Conservation (phyloP, 1,140 invertebrate genomes). For the Druon quercuslanigerum region DNA sequence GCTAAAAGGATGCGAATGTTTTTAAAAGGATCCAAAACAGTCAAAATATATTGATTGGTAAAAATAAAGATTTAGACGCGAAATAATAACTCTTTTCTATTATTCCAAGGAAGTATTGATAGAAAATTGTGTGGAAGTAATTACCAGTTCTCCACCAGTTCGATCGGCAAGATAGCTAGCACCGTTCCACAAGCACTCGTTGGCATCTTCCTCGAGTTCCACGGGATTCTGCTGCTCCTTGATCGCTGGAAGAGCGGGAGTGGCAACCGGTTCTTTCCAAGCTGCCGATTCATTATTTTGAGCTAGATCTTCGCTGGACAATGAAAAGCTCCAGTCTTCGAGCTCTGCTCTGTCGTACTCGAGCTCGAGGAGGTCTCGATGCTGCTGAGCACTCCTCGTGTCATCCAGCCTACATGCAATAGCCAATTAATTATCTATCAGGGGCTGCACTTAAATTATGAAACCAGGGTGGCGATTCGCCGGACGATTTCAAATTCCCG, state of each 20-base stretch:
- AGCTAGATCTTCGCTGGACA: slow-evolving; percentile 81
- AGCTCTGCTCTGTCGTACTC: slow-evolving; percentile 85
- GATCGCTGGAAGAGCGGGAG: slow-evolving; percentile 82
- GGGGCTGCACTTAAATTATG: no score
- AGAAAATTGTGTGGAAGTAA: not conserved
- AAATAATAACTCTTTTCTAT: no score
- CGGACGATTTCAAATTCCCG: no score
- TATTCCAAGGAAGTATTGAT: no score
- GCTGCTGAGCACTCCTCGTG: slow-evolving; percentile 81
- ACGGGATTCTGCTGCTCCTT: slow-evolving; percentile 83
- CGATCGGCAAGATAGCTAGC: slow-evolving; percentile 78
- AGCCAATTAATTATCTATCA: no score
- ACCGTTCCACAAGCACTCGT: slow-evolving; percentile 84
- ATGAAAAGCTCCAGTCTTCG: slow-evolving; percentile 86
- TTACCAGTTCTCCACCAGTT: slow-evolving; percentile 74
- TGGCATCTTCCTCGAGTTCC: slow-evolving; percentile 84
- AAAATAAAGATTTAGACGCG: no score
- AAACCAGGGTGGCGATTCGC: no score
- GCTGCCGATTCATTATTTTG: slow-evolving; percentile 65
- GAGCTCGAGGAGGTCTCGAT: slow-evolving; percentile 81
- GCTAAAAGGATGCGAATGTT: no score
- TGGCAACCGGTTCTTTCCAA: slow-evolving; percentile 74
- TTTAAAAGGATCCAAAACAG: no score
- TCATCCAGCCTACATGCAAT: slow-evolving; percentile 79
- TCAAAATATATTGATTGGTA: no score